A percentile compares a stretch with the other conserved stretches of the same genome.
phyloP scores from a whole-genome alignment of 2,113 vertebrate species.

The Scomber scombrus region DNA sequence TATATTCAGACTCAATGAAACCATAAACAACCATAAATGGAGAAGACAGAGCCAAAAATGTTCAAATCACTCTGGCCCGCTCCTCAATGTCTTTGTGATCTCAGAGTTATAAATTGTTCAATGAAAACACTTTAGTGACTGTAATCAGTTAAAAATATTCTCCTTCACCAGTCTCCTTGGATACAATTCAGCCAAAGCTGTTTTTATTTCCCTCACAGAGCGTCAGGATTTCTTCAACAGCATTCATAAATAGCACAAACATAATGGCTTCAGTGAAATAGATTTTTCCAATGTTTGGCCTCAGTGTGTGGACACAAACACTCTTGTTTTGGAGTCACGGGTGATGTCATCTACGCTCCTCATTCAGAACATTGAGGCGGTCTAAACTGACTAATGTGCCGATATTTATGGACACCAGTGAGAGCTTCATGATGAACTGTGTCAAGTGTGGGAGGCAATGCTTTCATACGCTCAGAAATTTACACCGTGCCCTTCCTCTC shows the following conservation, averaged over 20 bases:
- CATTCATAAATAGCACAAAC: constrained; percentile 14
- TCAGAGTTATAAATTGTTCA: neutral
- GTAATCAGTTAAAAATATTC: constrained; percentile 19
- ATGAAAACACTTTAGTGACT: neutral
- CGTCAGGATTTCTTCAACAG: neutral
- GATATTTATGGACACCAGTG: constrained; percentile 69
- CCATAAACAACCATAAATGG: too few relatives aligned
- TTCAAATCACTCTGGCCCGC: neutral
- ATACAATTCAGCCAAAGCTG: neutral
- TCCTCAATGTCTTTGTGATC: neutral
- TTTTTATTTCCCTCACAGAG: constrained; percentile 30
- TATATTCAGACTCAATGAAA: too few relatives aligned
- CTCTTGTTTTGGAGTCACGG: constrained; percentile 30
- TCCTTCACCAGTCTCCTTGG: neutral
- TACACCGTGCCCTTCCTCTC: constrained; percentile 57
- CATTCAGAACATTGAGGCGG: constrained; percentile 45
- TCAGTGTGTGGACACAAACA: constrained; percentile 37
- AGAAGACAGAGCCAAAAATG: too few relatives aligned
- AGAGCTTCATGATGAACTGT: constrained; percentile 66
- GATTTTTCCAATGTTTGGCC: neutral
- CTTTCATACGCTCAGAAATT: constrained; percentile 56
- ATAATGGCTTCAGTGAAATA: constrained; percentile 23
- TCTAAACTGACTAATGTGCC: constrained; percentile 60
- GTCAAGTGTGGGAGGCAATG: constrained; percentile 69
- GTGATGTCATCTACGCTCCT: constrained; percentile 47